Conservation (phyloP, 2,888 invertebrate genomes). For the Hirtodrosophila duncani region DNA sequence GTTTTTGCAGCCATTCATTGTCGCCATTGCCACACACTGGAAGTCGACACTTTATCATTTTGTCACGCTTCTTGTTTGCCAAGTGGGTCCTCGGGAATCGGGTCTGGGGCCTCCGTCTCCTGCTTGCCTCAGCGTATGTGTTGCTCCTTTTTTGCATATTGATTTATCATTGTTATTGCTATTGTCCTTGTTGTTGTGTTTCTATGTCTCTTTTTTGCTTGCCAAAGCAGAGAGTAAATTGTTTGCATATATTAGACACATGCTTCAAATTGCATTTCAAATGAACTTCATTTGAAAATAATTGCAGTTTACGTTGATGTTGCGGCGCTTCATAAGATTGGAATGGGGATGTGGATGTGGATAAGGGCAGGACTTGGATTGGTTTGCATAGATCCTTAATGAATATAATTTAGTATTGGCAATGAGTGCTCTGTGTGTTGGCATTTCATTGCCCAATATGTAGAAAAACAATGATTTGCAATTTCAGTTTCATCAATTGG, state of each 20-base stretch:
- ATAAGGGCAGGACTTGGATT: too few relatives aligned
- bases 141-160: conserved; percentile 55
- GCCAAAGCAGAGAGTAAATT: conserved; percentile 41
- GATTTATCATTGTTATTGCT: conserved; percentile 51
- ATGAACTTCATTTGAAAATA: conserved; percentile 59
- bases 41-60: conserved; percentile 65
- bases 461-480: too few relatives aligned
- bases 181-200: conserved; percentile 13
- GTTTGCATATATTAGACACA: conserved; percentile 67
- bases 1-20: conserved; percentile 29
- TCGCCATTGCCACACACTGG: conserved; percentile 3
- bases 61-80: conserved; percentile 63
- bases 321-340: too few relatives aligned
- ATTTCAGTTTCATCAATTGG: too few relatives aligned
- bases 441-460: too few relatives aligned
- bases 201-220: conserved; percentile 18
- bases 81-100: conserved; percentile 24
- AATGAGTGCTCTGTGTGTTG: too few relatives aligned
- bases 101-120: too few relatives aligned
- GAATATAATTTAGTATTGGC: too few relatives aligned
- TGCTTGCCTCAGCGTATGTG: too few relatives aligned
- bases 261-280: conserved; percentile 59
- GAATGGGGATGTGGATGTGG: too few relatives aligned
- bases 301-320: conserved; percentile 49
- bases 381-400: too few relatives aligned